Conservation (phyloP, 2,888 invertebrate species). For the Meandrusa payeni region DNA sequence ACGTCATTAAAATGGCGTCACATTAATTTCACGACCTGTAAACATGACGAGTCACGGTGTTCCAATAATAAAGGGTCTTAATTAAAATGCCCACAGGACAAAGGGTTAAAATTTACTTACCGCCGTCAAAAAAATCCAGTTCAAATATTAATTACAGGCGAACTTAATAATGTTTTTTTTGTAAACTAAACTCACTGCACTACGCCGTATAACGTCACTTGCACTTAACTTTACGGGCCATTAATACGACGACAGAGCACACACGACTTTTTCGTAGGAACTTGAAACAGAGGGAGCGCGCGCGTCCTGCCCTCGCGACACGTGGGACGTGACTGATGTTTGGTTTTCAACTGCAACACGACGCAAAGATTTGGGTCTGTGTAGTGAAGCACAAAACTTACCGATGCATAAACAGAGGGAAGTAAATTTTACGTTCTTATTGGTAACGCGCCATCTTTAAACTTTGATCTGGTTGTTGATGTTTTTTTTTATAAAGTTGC, state of each 20-base stretch:
- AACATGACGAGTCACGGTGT: constrained; percentile 11
- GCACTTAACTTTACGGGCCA: constrained; percentile 19
- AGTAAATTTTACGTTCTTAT: constrained; percentile 51
- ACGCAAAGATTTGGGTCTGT: constrained; percentile 48
- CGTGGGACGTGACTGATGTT: constrained; percentile 47
- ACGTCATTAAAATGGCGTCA: background rate
- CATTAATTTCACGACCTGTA: background rate
- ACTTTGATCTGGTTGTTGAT: constrained; percentile 12
- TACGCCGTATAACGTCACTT: constrained; percentile 23
- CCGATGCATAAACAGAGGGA: constrained; percentile 57
- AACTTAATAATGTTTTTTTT: constrained; percentile 1
- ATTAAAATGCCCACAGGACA: constrained; percentile 14
- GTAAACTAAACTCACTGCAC: constrained; percentile 19
- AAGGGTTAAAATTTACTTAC: constrained; percentile 26
- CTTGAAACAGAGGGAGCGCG: constrained; percentile 36
- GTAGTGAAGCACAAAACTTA: constrained; percentile 55
- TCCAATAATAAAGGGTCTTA: constrained; percentile 17
- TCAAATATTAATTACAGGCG: constrained; percentile 17
- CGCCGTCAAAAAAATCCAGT: constrained; percentile 22
- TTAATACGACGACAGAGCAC: constrained; percentile 19
- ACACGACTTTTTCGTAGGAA: constrained; percentile 60
- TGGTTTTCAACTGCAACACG: constrained; percentile 35
- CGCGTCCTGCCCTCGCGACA: constrained; percentile 43
- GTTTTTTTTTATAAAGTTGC: no score
- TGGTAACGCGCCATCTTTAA: constrained; percentile 18